phyloP scores from a whole-genome alignment of 2,113 vertebrate species.

The Heteronetta atricapilla region DNA sequence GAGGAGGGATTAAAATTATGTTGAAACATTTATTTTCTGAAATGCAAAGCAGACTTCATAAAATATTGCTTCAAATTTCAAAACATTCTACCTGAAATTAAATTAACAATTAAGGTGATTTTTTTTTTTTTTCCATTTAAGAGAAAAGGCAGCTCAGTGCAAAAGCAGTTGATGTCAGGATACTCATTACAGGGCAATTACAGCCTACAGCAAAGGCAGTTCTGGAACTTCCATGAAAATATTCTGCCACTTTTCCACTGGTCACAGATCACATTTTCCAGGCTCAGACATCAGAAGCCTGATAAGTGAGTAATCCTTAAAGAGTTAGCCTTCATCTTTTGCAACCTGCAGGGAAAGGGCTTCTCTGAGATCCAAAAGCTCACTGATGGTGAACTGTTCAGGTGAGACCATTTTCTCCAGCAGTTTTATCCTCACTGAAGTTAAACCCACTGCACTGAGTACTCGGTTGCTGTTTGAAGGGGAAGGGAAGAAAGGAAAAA shows the following conservation, averaged over 20 bases:
- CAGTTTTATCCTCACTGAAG: constrained; percentile 61
- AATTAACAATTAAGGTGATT: neutral
- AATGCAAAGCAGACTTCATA: neutral
- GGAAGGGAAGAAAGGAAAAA: neutral
- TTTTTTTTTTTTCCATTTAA: neutral
- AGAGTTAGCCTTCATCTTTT: constrained; percentile 63
- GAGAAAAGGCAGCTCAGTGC: neutral
- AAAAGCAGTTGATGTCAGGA: neutral
- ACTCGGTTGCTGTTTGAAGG: constrained; percentile 51
- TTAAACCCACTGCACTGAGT: constrained; percentile 36
- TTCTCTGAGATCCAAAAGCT: constrained; percentile 61
- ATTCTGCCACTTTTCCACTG: constrained; percentile 46
- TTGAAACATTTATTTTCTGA: neutral
- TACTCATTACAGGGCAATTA: constrained; percentile 28
- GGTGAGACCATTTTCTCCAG: constrained; percentile 59
- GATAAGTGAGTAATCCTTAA: constrained; percentile 59
- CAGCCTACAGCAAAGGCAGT: constrained; percentile 10
- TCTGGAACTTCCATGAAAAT: constrained; percentile 47
- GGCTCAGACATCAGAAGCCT: constrained; percentile 51
- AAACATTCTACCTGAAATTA: neutral
- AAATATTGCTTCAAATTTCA: neutral
- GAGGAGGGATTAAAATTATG: neutral
- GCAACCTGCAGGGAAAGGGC: constrained; percentile 60
- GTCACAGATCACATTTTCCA: constrained; percentile 62
- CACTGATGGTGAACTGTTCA: constrained; percentile 52